These are phyloP conservation scores for Pseudococcus jackbeardsleyi DNA, from an alignment of 2,888 invertebrate genomes.

Conservation along the genomic window DNA sequence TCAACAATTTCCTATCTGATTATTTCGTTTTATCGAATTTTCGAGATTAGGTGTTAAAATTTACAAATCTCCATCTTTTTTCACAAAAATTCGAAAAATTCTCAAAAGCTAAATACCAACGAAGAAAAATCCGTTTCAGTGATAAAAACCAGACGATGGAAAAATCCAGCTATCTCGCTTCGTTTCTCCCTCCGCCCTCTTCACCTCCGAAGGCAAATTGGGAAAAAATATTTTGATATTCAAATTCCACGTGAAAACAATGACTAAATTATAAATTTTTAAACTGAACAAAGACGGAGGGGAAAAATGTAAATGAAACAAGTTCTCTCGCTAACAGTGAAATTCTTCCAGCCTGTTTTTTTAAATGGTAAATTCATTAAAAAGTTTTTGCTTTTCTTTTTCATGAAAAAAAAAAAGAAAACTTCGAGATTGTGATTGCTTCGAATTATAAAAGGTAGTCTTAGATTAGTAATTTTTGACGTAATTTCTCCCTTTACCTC, in stretches of 20 bases:
- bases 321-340: conserved; percentile 34
- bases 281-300: background rate
- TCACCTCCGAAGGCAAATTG: background rate
- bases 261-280: conserved; percentile 55
- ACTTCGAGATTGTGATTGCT: conserved; percentile 46
- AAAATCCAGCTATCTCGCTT: background rate
- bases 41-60: background rate
- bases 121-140: background rate
- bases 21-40: background rate
- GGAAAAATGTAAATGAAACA: conserved; percentile 28
- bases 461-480: conserved; percentile 34
- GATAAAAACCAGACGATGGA: background rate
- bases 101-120: background rate
- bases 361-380: conserved; percentile 46
- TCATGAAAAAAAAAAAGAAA: background rate
- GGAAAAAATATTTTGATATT: conserved; percentile 46
- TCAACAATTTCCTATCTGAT: background rate
- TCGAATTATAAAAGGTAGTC: conserved; percentile 32
- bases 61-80: background rate
- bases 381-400: conserved; percentile 43
- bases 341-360: conserved; percentile 20
- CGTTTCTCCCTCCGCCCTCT: background rate
- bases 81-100: background rate
- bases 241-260: conserved; percentile 48
- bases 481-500: background rate